Conservation (phyloP, 2,113 vertebrate genomes). For the Corydoras maculifer region DNA sequence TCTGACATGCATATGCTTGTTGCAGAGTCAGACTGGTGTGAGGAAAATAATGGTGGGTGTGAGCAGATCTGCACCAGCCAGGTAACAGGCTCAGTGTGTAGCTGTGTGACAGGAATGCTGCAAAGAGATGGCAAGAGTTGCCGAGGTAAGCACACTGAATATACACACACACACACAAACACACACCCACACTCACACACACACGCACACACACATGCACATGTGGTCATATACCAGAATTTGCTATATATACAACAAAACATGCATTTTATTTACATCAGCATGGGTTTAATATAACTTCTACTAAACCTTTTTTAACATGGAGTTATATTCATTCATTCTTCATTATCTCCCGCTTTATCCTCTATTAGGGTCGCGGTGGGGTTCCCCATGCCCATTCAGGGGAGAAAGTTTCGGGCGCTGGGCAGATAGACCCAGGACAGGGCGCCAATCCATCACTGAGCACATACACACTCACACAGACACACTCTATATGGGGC, state of each 20-base stretch:
- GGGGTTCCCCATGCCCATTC: too few species aligned
- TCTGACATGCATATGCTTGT: conserved; percentile 14
- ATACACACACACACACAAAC: neutral
- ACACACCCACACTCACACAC: neutral
- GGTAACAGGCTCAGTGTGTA: conserved; percentile 75
- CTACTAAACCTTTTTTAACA: too few species aligned
- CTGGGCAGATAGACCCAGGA: too few species aligned
- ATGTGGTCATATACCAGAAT: neutral
- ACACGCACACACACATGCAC: neutral
- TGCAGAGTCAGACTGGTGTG: conserved; percentile 85
- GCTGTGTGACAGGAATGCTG: conserved; percentile 87
- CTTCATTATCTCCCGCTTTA: too few species aligned
- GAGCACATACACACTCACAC: too few species aligned
- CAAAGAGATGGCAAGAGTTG: conserved; percentile 85
- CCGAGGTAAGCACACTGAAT: conserved; percentile 62
- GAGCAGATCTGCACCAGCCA: conserved; percentile 93
- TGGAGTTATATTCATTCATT: too few species aligned
- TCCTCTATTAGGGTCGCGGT: too few species aligned
- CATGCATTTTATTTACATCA: too few species aligned
- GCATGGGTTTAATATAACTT: too few species aligned
- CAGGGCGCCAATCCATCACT: too few species aligned
- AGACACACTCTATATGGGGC: too few species aligned
- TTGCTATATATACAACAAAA: neutral
- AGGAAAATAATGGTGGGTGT: conserved; percentile 84
- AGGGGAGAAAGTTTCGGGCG: too few species aligned